These are phyloP conservation scores for Parnassius orleans DNA, from an alignment of 2,888 invertebrate species.

Conservation along the genomic window DNA sequence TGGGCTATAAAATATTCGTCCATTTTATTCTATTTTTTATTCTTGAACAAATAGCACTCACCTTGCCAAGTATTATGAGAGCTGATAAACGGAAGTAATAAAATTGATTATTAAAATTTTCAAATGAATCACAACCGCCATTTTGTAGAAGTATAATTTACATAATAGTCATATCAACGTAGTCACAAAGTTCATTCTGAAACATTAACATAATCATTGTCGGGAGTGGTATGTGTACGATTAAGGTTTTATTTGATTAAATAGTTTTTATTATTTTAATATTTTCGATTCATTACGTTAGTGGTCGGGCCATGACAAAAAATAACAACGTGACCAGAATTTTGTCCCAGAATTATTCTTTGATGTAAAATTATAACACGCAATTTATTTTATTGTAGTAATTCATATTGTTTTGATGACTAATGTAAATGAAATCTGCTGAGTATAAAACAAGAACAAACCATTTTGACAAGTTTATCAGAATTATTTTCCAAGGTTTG, in stretches of 20 bases:
- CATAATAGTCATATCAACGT: constrained; percentile 66
- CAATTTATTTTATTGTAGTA: constrained; percentile 34
- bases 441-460: constrained; percentile 6
- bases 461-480: constrained; percentile 8
- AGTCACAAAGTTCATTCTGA: constrained; percentile 70
- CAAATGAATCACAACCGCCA: constrained; percentile 54
- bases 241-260: constrained; percentile 59
- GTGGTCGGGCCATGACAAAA: constrained; percentile 73
- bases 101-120: constrained; percentile 51
- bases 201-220: constrained; percentile 68
- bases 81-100: constrained; percentile 53
- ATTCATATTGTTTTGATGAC: background rate
- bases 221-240: constrained; percentile 73
- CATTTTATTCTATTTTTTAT: constrained; percentile 30
- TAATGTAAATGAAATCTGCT: constrained; percentile 12
- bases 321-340: constrained; percentile 48
- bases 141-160: constrained; percentile 52
- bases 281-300: constrained; percentile 61
- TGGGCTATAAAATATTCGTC: constrained; percentile 30
- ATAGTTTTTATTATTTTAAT: constrained; percentile 65
- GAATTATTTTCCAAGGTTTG: constrained; percentile 27
- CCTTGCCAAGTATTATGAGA: constrained; percentile 30
- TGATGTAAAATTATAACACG: constrained; percentile 32
- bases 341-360: constrained; percentile 69
- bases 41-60: constrained; percentile 24